Evolutionary conservation across 2,113 vertebrate genomes (phyloP), one percentile per base, ranked within the genome.

Genomic region (Myiozetetes cayanensis): DNA sequence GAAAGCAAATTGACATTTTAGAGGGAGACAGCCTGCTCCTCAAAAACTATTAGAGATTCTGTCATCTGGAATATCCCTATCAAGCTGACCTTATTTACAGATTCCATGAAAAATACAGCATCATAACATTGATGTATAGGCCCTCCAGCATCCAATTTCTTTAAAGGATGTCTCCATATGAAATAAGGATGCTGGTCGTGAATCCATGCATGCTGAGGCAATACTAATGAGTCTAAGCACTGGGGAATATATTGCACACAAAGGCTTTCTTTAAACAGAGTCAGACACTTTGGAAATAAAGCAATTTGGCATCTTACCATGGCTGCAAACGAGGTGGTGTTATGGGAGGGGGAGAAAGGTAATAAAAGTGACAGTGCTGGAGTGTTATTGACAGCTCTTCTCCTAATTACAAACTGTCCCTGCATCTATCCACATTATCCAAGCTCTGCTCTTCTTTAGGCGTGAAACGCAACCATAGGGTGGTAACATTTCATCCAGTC

Each of bases 51-150:
- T 96, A 98, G 92, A 94, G 85, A 94, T 95, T 92, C 92, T 98
- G 96, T 97, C 97, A 96, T 96, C 91, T 87, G 75, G 94, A 97
- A 97, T 96, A 97, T 95, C 93, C 81, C 83, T 74, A 89, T 94
- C 70, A 53, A 95, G 66, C 95, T 97, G 96, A 96, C 95, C 94
- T 97, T 98, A 96, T 97, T 97, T 97, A 97, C 87, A 96, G 96
- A 96, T 98, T 96, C 96, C 47, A 58, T 95, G 92, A 97, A 97
- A 97, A 96, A 97, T 97, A 96, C 63, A 96, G 96, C 92, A 89
- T 90, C 66, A 31, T 98, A 98, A 97, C 97, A 94, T 84, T 98
- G 98, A 97, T 98, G 86, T 97, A 98, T 96, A 94, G 96, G 82
- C 76, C 63, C 83, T 65, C 81, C 79, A 96, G 87, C 95, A 91